Base-by-base conservation (phyloP, 2,888 invertebrate species). In the Tachina lurida region DNA sequence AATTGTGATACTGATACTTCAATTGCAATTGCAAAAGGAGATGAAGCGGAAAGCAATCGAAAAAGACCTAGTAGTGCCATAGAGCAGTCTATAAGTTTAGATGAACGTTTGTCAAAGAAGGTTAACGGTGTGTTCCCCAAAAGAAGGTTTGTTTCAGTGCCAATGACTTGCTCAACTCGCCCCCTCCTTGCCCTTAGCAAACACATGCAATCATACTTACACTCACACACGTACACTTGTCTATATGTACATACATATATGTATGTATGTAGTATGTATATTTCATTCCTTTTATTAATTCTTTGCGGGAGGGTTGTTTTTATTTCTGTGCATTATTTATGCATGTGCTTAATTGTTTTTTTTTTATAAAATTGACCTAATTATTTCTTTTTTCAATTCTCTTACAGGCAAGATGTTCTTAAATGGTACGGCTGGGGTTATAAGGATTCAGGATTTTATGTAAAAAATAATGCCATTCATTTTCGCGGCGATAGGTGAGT, bases 371-470 rank as follows among this genome's bases (percentile, higher is more conserved):
- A 43, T 58, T 84, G 68, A 74, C 60, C 58, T 65, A 70, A 58
- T 65, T 78, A 70, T 63, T 65, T 10, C 10, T 47, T 67, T 19
- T 49, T 17, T 58, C 12, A 43, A 75, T 81, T 81, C 68, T 75
- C 62, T 94, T 94, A 80, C 94, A 98, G 98, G 90, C 97, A 98
- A 93, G 96, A 98, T 75, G 93, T 97, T 49, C 93, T 99, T 71
- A 99, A 98, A 94, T 99, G 99, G 99, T 98, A 99, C 93, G 99
- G 99, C 31, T 99, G 99, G 99, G 99, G 99, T n/a, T 99, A 99
- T 94, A 97, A 96, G 88, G 99, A 99, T 93, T 97, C 98, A 0
- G 95, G 95, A 93, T 99, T 99, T 93, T 93, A 94, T 73, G 91
- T 96, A 9, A 94, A 95, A 88, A 93, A 95, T 80, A 94, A 94